Evolutionary conservation across 2,888 invertebrate genomes (phyloP).

Genomic region (Leucoma salicis): DNA sequence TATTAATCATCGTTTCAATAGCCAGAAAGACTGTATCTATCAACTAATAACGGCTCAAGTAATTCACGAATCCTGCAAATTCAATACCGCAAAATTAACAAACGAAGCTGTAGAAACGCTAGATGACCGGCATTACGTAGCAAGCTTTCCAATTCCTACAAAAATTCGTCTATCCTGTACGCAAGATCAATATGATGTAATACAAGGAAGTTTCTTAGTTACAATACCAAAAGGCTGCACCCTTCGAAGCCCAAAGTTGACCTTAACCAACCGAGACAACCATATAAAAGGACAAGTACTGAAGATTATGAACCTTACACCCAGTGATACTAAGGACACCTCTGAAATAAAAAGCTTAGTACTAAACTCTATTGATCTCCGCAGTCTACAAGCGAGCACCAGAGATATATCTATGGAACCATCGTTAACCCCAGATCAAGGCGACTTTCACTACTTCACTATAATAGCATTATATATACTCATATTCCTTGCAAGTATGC

Average conservation of each 20-base stretch:
- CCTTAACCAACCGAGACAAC: slow-evolving; percentile 1
- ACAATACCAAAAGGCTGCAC: not conserved
- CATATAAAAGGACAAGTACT: not conserved
- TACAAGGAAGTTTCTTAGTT: slow-evolving; percentile 2
- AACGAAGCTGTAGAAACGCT: slow-evolving; percentile 4
- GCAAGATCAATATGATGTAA: not conserved
- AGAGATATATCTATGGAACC: too few species aligned
- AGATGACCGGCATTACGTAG: slow-evolving; percentile 6
- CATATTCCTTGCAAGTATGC: too few species aligned
- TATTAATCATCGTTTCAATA: too few species aligned
- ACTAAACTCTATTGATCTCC: slow-evolving; percentile 8
- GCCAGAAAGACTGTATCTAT: slow-evolving; percentile 5
- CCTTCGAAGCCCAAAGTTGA: not conserved
- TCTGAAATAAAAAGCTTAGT: not conserved
- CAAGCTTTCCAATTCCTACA: slow-evolving; percentile 2
- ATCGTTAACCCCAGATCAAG: too few species aligned
- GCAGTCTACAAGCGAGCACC: too few species aligned
- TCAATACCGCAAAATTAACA: not conserved
- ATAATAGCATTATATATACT: too few species aligned
- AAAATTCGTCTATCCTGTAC: not conserved
- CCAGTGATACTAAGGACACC: not conserved
- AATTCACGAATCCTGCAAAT: not conserved
- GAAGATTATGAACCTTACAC: slow-evolving; percentile 3
- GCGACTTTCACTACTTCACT: too few species aligned
- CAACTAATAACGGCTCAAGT: slow-evolving; percentile 1